Conservation (phyloP, 2,113 vertebrate genomes). For the Corydoras maculifer region DNA sequence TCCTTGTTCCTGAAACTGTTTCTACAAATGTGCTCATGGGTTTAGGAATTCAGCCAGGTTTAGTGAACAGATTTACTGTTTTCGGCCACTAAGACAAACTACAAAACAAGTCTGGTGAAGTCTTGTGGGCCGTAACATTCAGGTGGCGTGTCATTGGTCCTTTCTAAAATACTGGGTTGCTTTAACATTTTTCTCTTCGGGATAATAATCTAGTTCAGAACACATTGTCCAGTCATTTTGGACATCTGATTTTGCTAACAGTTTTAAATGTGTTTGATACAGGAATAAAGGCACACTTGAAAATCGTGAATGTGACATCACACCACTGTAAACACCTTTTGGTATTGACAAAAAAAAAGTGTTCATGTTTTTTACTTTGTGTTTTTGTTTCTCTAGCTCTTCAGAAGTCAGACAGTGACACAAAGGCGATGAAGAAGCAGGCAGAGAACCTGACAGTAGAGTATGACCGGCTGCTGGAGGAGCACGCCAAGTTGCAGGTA, state of each 20-base stretch:
- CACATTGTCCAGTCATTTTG: background rate
- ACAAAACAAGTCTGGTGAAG: background rate
- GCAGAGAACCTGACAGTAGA: conserved; percentile 76
- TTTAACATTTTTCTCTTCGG: background rate
- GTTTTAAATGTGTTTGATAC: too few species aligned
- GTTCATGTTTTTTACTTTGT: background rate
- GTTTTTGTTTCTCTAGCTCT: conserved; percentile 57
- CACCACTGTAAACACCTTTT: too few species aligned
- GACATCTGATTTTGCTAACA: background rate
- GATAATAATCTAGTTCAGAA: background rate
- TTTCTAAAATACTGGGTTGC: background rate
- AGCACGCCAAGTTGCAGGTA: conserved; percentile 77
- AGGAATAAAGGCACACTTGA: too few species aligned
- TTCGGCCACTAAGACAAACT: background rate
- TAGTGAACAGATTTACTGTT: background rate
- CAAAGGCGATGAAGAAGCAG: conserved; percentile 79
- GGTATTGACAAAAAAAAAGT: background rate
- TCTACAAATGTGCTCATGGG: background rate
- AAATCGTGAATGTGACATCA: too few species aligned
- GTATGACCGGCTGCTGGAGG: conserved; percentile 79
- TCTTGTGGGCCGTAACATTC: background rate
- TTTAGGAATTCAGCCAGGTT: conserved; percentile 16
- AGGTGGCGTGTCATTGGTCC: background rate
- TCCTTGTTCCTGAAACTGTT: background rate
- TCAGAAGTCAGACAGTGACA: conserved; percentile 73